These are phyloP conservation scores for Peromyscus maniculatus DNA, from an alignment of 2,113 vertebrate genomes.

Conservation along the genomic window DNA sequence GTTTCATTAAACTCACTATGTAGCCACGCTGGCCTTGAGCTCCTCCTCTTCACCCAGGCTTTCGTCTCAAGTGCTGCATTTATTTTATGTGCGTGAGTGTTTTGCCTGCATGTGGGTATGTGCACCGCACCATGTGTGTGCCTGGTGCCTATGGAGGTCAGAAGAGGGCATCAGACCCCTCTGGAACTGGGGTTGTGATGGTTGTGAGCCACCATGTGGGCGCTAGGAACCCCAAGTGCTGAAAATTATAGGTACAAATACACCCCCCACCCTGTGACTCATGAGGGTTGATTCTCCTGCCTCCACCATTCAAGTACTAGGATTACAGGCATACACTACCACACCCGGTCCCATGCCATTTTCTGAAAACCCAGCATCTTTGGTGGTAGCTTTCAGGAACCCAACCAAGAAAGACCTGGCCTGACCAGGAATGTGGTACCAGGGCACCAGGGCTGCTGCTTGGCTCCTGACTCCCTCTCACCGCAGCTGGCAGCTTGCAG, in stretches of 20 bases:
- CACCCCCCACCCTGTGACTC: not conserved
- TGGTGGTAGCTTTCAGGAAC: not conserved
- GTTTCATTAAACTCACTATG: not conserved
- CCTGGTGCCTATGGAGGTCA: not conserved
- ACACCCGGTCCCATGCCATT: not conserved
- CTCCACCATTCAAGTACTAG: not conserved
- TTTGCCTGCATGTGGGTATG: no score
- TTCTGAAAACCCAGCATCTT: not conserved
- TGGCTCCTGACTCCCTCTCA: not conserved
- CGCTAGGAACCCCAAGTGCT: not conserved
- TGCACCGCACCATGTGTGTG: not conserved
- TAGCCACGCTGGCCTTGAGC: not conserved
- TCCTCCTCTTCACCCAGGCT: not conserved
- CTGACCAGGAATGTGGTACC: not conserved
- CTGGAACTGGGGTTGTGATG: not conserved
- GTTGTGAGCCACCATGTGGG: not conserved
- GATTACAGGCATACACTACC: not conserved
- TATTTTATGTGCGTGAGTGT: not conserved
- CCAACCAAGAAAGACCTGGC: slow-evolving; percentile 5
- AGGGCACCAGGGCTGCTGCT: not conserved
- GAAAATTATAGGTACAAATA: not conserved
- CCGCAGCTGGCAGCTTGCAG: slow-evolving; percentile 32
- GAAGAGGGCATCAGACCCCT: not conserved
- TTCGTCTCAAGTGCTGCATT: not conserved
- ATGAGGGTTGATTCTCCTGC: not conserved